phyloP scores from a whole-genome alignment of 2,797 vertebrate species.

The Epinephelus awoara region DNA sequence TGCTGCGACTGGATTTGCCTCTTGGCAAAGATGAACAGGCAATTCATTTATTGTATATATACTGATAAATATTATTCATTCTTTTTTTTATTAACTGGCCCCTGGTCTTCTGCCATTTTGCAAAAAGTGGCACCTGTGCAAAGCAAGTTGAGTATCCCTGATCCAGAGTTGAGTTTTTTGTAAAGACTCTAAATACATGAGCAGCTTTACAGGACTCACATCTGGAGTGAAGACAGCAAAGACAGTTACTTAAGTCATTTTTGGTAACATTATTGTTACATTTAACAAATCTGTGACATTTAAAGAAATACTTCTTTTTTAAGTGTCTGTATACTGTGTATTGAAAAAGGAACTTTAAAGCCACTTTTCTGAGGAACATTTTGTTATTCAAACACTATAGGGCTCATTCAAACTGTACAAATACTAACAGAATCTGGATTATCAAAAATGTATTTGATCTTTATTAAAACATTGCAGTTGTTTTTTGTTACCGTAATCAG shows the following conservation, averaged over 20 bases:
- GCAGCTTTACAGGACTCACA: background rate
- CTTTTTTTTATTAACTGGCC: too few relatives aligned
- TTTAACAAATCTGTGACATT: background rate
- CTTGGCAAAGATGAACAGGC: too few relatives aligned
- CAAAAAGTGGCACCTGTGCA: too few relatives aligned
- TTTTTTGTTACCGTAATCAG: background rate
- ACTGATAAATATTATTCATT: too few relatives aligned
- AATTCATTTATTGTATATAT: too few relatives aligned
- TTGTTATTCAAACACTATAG: background rate
- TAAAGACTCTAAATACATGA: background rate
- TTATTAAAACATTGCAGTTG: background rate
- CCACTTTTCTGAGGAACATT: background rate
- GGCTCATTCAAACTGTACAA: background rate
- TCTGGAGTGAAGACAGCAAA: background rate
- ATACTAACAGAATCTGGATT: background rate
- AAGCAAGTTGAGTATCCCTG: too few relatives aligned
- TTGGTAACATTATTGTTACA: background rate
- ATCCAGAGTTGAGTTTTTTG: background rate
- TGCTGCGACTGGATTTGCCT: too few relatives aligned
- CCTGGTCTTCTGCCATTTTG: too few relatives aligned
- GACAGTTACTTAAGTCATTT: background rate
- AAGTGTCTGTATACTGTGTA: background rate
- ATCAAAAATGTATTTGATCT: background rate
- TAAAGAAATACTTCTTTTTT: background rate
- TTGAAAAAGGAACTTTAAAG: background rate